These are phyloP conservation scores for Stramonita haemastoma DNA, from an alignment of 2,888 invertebrate species.

Conservation along the genomic window DNA sequence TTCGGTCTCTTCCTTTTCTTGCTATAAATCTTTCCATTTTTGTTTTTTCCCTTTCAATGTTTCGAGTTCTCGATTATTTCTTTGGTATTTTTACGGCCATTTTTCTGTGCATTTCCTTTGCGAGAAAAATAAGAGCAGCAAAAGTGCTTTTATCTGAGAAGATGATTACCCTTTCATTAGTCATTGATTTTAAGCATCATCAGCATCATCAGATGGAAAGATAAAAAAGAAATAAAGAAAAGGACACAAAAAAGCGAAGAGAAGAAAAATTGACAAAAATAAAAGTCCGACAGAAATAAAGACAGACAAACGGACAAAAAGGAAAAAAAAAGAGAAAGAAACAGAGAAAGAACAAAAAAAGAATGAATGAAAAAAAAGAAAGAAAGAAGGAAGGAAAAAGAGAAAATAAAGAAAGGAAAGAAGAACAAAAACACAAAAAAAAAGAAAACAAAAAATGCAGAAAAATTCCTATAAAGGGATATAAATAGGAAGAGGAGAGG, in stretches of 20 bases:
- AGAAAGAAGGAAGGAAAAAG: too few relatives aligned
- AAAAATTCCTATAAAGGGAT: too few relatives aligned
- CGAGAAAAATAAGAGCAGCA: not conserved
- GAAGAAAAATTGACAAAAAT: too few relatives aligned
- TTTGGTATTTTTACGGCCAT: not conserved
- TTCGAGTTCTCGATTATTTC: not conserved
- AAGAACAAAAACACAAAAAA: not conserved
- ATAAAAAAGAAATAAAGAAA: too few relatives aligned
- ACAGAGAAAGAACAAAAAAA: too few relatives aligned
- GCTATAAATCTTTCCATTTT: not conserved
- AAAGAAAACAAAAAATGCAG: not conserved
- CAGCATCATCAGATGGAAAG: too few relatives aligned
- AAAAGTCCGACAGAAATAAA: not conserved
- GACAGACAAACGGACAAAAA: not conserved
- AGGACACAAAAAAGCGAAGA: too few relatives aligned
- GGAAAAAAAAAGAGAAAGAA: too few relatives aligned
- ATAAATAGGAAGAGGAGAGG: too few relatives aligned
- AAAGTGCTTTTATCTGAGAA: not conserved
- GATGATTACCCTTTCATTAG: not conserved
- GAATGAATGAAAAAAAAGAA: too few relatives aligned
- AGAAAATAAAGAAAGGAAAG: too few relatives aligned
- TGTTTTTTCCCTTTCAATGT: not conserved
- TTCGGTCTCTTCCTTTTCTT: not conserved
- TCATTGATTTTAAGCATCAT: not conserved
- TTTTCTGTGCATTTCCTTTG: not conserved